phyloP scores from a whole-genome alignment of 2,113 vertebrate genomes.

The Oryzias woworae region DNA sequence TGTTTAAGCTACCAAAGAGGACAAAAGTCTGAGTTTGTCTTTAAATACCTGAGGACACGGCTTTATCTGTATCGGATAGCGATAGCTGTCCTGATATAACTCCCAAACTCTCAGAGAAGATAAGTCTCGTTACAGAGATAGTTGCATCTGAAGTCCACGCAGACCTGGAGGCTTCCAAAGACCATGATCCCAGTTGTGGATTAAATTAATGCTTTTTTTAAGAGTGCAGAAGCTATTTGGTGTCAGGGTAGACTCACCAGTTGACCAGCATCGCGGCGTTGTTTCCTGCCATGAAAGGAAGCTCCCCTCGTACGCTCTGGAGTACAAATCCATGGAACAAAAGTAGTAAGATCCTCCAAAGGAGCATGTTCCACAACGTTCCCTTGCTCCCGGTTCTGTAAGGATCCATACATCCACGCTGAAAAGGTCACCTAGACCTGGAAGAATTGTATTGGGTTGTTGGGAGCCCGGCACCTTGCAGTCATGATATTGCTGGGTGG shows the following conservation, averaged over 20 bases:
- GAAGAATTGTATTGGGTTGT: slow-evolving; percentile 23
- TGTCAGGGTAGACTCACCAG: slow-evolving; percentile 82
- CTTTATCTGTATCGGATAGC: slow-evolving; percentile 12
- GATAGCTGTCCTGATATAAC: slow-evolving; percentile 40
- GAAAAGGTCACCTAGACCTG: slow-evolving; percentile 31
- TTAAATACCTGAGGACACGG: slow-evolving; percentile 29
- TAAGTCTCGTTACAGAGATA: background rate
- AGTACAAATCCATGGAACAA: slow-evolving; percentile 65
- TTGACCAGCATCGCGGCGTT: slow-evolving; percentile 91
- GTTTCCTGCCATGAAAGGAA: slow-evolving; percentile 90
- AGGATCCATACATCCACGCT: slow-evolving; percentile 70
- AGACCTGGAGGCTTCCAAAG: background rate
- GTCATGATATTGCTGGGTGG: slow-evolving; percentile 54
- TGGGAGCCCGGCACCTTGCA: slow-evolving; percentile 7
- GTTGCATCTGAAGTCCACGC: background rate
- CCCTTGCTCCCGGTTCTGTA: slow-evolving; percentile 61
- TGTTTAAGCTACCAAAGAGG: slow-evolving; percentile 19
- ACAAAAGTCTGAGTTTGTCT: slow-evolving; percentile 42
- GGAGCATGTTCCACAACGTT: slow-evolving; percentile 71
- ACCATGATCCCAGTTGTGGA: background rate
- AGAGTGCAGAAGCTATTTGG: background rate
- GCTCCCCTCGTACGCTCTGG: slow-evolving; percentile 80
- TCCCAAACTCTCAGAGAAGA: slow-evolving; percentile 16
- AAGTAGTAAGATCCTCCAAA: slow-evolving; percentile 83
- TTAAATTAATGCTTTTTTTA: background rate